A percentile compares a stretch with the other conserved stretches of the same genome.
Evolutionary conservation across 2,888 invertebrate genomes (phyloP).

Genomic region (Yponomeuta malinellus): DNA sequence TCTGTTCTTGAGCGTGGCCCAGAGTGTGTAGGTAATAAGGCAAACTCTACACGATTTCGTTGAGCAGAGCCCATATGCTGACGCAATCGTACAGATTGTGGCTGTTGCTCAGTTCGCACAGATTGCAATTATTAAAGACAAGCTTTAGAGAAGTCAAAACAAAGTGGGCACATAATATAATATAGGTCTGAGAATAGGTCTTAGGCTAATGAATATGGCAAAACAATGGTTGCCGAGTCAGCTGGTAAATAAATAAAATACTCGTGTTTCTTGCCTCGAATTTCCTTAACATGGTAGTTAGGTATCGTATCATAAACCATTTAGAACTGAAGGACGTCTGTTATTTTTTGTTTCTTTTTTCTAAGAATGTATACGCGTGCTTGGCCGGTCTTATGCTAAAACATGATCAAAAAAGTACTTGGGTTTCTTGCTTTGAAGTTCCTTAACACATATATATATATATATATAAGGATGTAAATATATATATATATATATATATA

Average conservation of each 20-base stretch:
- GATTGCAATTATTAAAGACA: not conserved
- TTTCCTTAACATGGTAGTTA: too few species aligned
- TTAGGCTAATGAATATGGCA: too few species aligned
- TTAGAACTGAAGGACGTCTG: too few species aligned
- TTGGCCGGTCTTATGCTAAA: not conserved
- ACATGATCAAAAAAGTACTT: not conserved
- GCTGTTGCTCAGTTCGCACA: not conserved
- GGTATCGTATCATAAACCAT: too few species aligned
- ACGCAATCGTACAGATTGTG: not conserved
- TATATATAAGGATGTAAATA: too few species aligned
- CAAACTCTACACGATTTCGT: not conserved
- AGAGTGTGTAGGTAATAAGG: not conserved
- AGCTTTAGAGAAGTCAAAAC: not conserved
- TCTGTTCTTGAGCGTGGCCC: constrained; percentile 31
- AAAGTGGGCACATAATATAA: not conserved
- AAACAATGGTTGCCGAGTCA: too few species aligned
- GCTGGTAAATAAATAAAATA: too few species aligned
- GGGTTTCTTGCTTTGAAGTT: not conserved
- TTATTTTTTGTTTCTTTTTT: too few species aligned
- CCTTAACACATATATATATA: too few species aligned
- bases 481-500: too few species aligned
- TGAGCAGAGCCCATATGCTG: not conserved
- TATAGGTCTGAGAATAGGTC: not conserved
- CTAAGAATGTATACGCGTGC: too few species aligned
- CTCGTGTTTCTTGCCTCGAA: too few species aligned